These are phyloP conservation scores for Choreutis nemorana DNA, from an alignment of 2,888 invertebrate genomes.

Conservation along the genomic window DNA sequence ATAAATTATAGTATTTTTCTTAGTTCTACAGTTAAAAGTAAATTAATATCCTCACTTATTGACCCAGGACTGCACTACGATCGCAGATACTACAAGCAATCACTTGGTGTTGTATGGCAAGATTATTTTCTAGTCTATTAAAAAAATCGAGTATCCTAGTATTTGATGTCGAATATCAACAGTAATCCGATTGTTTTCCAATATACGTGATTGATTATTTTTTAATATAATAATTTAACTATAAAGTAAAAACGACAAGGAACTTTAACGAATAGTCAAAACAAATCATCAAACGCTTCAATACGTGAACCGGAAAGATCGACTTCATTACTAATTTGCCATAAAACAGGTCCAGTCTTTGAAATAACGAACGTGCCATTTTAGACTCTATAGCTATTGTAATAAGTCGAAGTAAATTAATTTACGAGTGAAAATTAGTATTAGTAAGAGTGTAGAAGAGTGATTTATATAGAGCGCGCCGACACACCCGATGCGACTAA, in stretches of 20 bases:
- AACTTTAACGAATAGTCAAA: slow-evolving; percentile 32
- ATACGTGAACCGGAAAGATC: slow-evolving; percentile 24
- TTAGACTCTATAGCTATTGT: slow-evolving; percentile 1
- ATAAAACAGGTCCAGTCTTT: not conserved
- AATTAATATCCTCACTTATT: too few species aligned
- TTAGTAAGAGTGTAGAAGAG: slow-evolving; percentile 8
- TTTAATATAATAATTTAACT: too few species aligned
- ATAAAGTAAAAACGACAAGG: slow-evolving; percentile 1
- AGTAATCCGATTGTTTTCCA: too few species aligned
- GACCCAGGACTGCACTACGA: too few species aligned
- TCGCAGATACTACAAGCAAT: too few species aligned
- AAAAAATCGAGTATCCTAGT: too few species aligned
- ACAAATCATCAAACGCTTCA: slow-evolving; percentile 27
- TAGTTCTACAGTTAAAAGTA: too few species aligned
- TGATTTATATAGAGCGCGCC: slow-evolving; percentile 25
- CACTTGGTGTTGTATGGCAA: too few species aligned
- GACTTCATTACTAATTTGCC: slow-evolving; percentile 12
- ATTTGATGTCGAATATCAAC: too few species aligned
- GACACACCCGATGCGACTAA: slow-evolving; percentile 37
- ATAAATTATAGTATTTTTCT: too few species aligned
- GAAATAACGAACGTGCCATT: slow-evolving; percentile 8
- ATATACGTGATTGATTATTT: too few species aligned
- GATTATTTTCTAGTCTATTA: too few species aligned
- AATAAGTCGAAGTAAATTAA: not conserved
- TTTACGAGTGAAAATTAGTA: not conserved